Percentiles rank a stretch among this genome's conserved stretches.
Evolutionary conservation across 2,113 vertebrate species (phyloP).

Genomic region (Crotalus viridis): DNA sequence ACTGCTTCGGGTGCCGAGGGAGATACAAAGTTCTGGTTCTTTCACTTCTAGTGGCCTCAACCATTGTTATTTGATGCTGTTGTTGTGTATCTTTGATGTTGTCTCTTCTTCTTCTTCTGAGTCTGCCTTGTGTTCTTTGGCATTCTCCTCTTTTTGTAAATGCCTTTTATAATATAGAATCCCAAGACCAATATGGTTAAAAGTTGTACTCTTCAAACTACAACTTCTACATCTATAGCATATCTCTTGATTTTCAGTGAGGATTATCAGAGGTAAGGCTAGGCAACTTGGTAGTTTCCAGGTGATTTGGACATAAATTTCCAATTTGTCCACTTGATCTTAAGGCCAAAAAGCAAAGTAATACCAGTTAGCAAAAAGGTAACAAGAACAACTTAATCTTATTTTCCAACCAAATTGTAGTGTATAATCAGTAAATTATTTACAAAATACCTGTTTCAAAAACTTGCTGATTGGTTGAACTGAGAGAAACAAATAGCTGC

Average conservation of each 20-base stretch:
- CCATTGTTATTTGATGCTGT: background rate
- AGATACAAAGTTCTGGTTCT: background rate
- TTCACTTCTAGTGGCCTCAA: too few species aligned
- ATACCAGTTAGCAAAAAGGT: background rate
- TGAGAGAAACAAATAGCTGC: background rate
- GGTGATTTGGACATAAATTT: background rate
- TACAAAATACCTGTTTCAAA: background rate
- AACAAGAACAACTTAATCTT: background rate
- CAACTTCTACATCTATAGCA: background rate
- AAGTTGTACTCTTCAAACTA: background rate
- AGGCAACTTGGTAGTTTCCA: background rate
- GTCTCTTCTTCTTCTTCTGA: background rate
- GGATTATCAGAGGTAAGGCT: background rate
- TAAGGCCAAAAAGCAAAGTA: background rate
- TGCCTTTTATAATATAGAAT: background rate
- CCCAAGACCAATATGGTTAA: background rate
- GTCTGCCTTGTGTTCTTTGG: background rate
- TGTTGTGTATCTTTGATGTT: background rate
- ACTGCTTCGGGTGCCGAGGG: background rate
- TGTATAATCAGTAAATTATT: background rate
- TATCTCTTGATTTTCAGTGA: background rate
- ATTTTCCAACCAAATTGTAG: background rate
- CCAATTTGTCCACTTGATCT: background rate
- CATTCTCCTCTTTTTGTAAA: background rate
- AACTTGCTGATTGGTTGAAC: background rate